Evolutionary conservation across 2,113 vertebrate species (phyloP).

Genomic region (Poeciliopsis prolifica): DNA sequence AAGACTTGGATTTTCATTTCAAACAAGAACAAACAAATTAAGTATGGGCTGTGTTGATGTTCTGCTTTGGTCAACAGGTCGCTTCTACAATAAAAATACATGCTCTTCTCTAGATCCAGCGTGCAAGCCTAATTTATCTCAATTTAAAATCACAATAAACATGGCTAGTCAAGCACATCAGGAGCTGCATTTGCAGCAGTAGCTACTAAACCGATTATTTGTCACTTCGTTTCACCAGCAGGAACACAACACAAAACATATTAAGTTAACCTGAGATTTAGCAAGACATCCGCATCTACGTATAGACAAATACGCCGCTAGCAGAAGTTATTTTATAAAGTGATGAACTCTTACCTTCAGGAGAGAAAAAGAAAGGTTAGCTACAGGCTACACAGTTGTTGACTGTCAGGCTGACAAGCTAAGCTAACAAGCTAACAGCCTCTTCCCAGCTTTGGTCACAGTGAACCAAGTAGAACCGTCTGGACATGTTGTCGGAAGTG

Average conservation of each 20-base stretch:
- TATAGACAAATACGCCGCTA: neutral
- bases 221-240: neutral
- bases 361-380: constrained; percentile 9
- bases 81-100: neutral
- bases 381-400: constrained; percentile 17
- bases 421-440: neutral
- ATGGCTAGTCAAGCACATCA: neutral
- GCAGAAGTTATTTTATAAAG: neutral
- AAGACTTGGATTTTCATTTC: neutral
- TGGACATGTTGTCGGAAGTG: constrained; percentile 1
- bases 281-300: neutral
- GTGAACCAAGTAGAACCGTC: neutral
- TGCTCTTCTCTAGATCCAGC: neutral
- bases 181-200: neutral
- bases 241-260: neutral
- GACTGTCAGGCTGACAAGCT: constrained; percentile 22
- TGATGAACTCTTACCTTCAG: constrained; percentile 7
- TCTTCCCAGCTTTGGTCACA: constrained; percentile 9
- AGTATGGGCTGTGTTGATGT: neutral
- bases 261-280: neutral
- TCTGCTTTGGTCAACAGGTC: neutral
- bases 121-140: neutral
- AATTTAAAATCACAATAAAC: neutral
- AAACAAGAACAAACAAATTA: neutral
- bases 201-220: neutral